phyloP scores from a whole-genome alignment of 2,888 invertebrate genomes.

The Diarsia dahlii region DNA sequence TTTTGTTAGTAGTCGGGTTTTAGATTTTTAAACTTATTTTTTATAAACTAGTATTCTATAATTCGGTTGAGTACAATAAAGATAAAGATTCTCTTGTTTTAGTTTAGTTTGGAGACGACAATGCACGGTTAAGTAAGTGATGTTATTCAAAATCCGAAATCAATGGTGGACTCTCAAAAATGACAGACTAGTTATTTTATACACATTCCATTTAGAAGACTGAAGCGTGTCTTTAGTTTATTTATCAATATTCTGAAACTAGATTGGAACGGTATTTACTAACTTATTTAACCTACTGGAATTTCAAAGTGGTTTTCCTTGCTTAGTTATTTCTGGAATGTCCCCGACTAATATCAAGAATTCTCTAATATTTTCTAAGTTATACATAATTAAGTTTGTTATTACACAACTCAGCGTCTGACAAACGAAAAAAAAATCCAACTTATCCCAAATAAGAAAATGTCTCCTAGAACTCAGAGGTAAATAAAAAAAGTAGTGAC shows the following conservation, averaged over 20 bases:
- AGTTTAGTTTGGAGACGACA: neutral
- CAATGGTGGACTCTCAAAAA: too few relatives aligned
- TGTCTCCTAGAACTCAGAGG: conserved; percentile 23
- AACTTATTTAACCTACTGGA: neutral
- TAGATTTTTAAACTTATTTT: too few relatives aligned
- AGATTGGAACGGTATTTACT: neutral
- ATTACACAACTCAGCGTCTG: neutral
- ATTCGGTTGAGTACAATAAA: neutral
- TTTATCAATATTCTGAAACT: neutral
- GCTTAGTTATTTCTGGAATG: neutral
- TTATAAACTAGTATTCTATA: neutral
- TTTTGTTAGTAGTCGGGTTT: too few relatives aligned
- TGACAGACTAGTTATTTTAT: too few relatives aligned
- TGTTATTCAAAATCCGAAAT: too few relatives aligned
- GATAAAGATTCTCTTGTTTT: neutral
- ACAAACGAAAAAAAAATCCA: conserved; percentile 12
- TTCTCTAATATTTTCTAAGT: neutral
- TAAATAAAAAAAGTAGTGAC: conserved; percentile 55
- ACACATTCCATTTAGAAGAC: too few relatives aligned
- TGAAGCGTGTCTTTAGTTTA: neutral
- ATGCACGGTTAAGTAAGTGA: neutral
- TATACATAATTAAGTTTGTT: conserved; percentile 8
- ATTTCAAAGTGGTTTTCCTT: neutral
- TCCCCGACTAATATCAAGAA: too few relatives aligned
- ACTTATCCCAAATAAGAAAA: conserved; percentile 22